These are phyloP conservation scores for Apostichopus leukothele DNA, from an alignment of 53 echinoderm and acorn worm species.

Conservation along the genomic window DNA sequence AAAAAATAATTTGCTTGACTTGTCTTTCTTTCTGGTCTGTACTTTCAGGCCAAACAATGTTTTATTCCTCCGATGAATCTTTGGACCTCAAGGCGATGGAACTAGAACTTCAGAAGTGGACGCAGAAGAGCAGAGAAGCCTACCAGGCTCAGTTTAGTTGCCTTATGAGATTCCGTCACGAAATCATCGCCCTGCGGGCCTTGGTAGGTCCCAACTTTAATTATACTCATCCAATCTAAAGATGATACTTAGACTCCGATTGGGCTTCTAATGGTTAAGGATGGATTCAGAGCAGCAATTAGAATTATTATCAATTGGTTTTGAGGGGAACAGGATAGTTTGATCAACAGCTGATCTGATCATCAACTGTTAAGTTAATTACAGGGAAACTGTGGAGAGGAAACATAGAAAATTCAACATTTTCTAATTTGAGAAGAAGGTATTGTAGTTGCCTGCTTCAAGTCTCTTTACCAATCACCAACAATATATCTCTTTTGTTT, in stretches of 20 bases:
- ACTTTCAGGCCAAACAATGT: slow-evolving; percentile 12
- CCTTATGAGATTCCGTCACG: slow-evolving; percentile 82
- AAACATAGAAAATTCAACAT: too few species aligned
- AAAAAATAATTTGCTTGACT: too few species aligned
- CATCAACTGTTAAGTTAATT: too few species aligned
- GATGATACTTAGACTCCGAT: too few species aligned
- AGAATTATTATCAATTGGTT: background rate
- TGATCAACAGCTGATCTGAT: too few species aligned
- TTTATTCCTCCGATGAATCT: slow-evolving; percentile 8
- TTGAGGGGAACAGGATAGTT: background rate
- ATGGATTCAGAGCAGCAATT: too few species aligned
- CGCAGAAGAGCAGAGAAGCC: slow-evolving; percentile 81
- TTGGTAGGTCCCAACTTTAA: slow-evolving; percentile 55
- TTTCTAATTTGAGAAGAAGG: too few species aligned
- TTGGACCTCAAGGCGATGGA: slow-evolving; percentile 85
- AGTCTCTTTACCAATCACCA: too few species aligned
- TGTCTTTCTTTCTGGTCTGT: background rate
- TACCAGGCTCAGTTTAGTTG: slow-evolving; percentile 83
- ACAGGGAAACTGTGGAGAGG: too few species aligned
- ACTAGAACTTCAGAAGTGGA: slow-evolving; percentile 95
- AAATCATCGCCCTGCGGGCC: slow-evolving; percentile 83
- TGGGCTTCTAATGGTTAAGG: too few species aligned
- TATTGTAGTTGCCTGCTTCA: too few species aligned
- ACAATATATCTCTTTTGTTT: too few species aligned
- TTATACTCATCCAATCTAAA: background rate